Conservation (phyloP, 2,797 vertebrate genomes). For the Enteromius fasciolatus region DNA sequence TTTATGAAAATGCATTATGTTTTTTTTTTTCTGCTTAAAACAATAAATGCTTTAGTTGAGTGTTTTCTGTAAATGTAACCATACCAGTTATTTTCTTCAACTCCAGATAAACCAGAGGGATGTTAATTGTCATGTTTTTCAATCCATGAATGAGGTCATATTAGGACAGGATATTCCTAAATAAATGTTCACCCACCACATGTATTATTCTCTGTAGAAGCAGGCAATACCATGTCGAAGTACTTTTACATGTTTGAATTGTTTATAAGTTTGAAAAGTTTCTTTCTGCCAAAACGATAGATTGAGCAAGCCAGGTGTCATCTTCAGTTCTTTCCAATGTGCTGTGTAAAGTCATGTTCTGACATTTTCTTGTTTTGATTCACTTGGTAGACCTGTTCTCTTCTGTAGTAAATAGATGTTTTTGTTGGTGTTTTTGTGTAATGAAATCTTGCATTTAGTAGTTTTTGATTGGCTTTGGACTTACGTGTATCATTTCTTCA, state of each 20-base stretch:
- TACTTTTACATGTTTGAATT: neutral
- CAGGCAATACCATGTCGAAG: neutral
- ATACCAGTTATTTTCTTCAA: neutral
- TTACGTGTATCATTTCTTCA: neutral
- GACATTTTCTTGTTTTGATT: neutral
- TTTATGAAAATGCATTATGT: neutral
- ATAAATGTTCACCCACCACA: neutral
- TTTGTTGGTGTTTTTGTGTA: neutral
- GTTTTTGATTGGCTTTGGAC: neutral
- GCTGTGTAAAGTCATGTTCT: neutral
- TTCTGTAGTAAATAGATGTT: neutral
- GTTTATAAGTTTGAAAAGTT: neutral
- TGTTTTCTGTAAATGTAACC: neutral
- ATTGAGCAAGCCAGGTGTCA: neutral
- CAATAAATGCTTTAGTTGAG: neutral
- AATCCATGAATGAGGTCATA: neutral
- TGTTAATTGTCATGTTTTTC: neutral
- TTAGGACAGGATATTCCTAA: constrained; percentile 16
- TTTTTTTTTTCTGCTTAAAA: constrained; percentile 21
- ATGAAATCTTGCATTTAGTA: neutral
- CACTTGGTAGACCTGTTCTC: neutral
- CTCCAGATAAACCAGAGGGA: constrained; percentile 3
- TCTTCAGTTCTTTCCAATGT: neutral
- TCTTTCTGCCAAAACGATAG: neutral
- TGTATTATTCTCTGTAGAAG: neutral